phyloP scores from a whole-genome alignment of 2,797 vertebrate species.

The Neoniphon sammara region DNA sequence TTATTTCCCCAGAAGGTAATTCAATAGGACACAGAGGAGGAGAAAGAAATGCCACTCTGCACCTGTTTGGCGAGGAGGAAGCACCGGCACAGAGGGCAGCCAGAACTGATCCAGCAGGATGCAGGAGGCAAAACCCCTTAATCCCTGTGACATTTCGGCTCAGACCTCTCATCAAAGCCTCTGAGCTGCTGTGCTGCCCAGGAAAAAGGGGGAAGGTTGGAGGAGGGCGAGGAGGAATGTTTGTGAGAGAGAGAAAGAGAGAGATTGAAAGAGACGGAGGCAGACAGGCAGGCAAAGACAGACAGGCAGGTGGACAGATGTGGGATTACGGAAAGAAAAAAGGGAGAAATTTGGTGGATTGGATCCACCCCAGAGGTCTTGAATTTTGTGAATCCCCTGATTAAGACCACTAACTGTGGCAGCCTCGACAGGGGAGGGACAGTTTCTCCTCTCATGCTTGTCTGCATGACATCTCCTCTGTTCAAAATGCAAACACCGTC shows the following conservation, averaged over 20 bases:
- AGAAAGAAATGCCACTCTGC: conserved; percentile 54
- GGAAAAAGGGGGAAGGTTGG: conserved; percentile 29
- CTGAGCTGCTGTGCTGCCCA: conserved; percentile 48
- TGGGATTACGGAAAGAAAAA: conserved; percentile 18
- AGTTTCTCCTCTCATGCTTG: conserved; percentile 3
- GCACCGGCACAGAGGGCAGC: conserved; percentile 49
- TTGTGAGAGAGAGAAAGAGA: conserved; percentile 21
- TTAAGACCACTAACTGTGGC: background rate
- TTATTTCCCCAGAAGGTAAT: conserved; percentile 55
- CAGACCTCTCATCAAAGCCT: conserved; percentile 67
- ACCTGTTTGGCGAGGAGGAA: conserved; percentile 55
- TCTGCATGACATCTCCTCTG: conserved; percentile 13
- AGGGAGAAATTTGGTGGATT: background rate
- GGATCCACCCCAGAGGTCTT: conserved; percentile 1
- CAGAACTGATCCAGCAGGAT: conserved; percentile 62
- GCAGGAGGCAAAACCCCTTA: conserved; percentile 69
- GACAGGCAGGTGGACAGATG: conserved; percentile 16
- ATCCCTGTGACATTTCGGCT: conserved; percentile 76
- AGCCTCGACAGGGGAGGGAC: background rate
- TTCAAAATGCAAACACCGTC: conserved; percentile 42
- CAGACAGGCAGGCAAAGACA: conserved; percentile 18
- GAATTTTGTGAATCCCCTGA: conserved; percentile 7
- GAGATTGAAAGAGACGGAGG: background rate
- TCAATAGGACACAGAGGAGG: conserved; percentile 49
- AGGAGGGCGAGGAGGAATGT: conserved; percentile 23